These are phyloP conservation scores for Sceloporus undulatus DNA, from an alignment of 2,113 vertebrate species.

Conservation along the genomic window DNA sequence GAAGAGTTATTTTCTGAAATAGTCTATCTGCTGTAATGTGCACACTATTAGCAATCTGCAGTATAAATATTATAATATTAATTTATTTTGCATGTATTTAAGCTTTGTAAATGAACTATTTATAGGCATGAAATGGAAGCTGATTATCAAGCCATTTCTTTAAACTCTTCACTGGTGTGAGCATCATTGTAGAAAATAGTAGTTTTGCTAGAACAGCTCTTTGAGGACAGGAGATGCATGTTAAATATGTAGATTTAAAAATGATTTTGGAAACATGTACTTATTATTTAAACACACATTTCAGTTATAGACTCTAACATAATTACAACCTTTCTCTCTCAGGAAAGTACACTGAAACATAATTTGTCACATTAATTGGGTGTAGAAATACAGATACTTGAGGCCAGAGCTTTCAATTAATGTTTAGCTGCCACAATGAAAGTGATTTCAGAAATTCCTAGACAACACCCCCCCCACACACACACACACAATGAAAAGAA, in stretches of 20 bases:
- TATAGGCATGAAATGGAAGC: slow-evolving; percentile 71
- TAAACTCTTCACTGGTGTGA: background rate
- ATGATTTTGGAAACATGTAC: slow-evolving; percentile 71
- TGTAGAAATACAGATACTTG: slow-evolving; percentile 67
- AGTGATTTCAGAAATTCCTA: slow-evolving; percentile 46
- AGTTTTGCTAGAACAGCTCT: background rate
- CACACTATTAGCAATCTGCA: slow-evolving; percentile 71
- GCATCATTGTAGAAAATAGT: slow-evolving; percentile 16
- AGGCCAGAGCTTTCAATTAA: slow-evolving; percentile 67
- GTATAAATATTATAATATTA: slow-evolving; percentile 73
- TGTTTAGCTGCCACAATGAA: slow-evolving; percentile 57
- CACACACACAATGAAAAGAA: slow-evolving; percentile 18
- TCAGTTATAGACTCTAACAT: slow-evolving; percentile 74
- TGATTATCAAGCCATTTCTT: slow-evolving; percentile 49
- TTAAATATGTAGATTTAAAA: slow-evolving; percentile 70
- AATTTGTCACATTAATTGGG: slow-evolving; percentile 73
- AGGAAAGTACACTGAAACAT: slow-evolving; percentile 72
- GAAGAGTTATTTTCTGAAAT: slow-evolving; percentile 44
- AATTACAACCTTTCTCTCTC: slow-evolving; percentile 74
- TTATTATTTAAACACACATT: slow-evolving; percentile 78
- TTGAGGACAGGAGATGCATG: slow-evolving; percentile 25
- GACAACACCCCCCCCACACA: background rate
- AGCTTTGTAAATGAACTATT: slow-evolving; percentile 77
- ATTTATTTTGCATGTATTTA: slow-evolving; percentile 74
- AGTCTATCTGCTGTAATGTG: slow-evolving; percentile 50